phyloP scores from a whole-genome alignment of 2,113 vertebrate species.

The Prochilodus magdalenae region DNA sequence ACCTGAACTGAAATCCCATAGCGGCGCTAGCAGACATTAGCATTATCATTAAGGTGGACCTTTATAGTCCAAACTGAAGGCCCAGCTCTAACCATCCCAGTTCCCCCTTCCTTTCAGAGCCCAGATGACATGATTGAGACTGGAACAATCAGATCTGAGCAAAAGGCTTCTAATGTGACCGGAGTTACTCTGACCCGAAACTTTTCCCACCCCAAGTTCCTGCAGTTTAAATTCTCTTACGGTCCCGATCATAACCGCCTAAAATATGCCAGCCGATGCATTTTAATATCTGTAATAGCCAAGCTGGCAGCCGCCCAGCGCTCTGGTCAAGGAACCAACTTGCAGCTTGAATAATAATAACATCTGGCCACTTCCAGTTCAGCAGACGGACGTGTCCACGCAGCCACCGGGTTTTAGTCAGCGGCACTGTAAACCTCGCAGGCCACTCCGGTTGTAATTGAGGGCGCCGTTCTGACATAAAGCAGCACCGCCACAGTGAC shows the following conservation, averaged over 20 bases:
- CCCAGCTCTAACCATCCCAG: too few species aligned
- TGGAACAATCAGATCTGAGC: too few species aligned
- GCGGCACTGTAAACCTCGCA: background rate
- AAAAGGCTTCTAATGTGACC: too few species aligned
- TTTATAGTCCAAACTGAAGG: too few species aligned
- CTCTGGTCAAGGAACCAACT: constrained; percentile 63
- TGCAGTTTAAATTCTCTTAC: background rate
- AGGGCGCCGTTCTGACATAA: constrained; percentile 28
- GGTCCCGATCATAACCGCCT: constrained; percentile 59
- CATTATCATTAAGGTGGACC: too few species aligned
- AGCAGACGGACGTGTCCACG: background rate
- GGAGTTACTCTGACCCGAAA: too few species aligned
- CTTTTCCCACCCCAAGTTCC: background rate
- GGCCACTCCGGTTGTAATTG: constrained; percentile 26
- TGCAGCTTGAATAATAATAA: constrained; percentile 74
- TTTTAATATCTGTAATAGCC: constrained; percentile 72
- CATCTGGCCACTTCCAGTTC: constrained; percentile 1
- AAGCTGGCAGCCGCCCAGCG: constrained; percentile 71
- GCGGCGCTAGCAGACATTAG: too few species aligned
- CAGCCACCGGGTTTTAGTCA: constrained; percentile 1
- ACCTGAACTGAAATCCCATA: too few species aligned
- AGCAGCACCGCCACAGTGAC: constrained; percentile 4
- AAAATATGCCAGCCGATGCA: constrained; percentile 62
- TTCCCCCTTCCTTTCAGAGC: too few species aligned
- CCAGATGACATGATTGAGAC: too few species aligned